These are phyloP conservation scores for Hydropotes inermis DNA, from an alignment of 2,113 vertebrate species.

Conservation along the genomic window DNA sequence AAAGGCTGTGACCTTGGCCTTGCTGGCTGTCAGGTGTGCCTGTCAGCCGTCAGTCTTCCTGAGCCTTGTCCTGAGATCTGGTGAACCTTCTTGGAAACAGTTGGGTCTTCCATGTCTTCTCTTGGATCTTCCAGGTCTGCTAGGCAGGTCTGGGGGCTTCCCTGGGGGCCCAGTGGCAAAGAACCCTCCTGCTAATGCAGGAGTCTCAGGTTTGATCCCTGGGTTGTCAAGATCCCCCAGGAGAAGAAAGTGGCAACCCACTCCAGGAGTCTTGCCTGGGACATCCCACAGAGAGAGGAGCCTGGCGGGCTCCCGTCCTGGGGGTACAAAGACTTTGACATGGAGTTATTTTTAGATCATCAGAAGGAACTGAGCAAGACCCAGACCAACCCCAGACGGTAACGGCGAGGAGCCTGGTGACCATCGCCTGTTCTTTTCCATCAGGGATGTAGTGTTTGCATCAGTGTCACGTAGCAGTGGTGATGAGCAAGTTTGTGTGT, in stretches of 20 bases:
- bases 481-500: background rate
- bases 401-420: background rate
- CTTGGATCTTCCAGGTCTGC: background rate
- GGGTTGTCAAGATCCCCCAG: background rate
- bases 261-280: background rate
- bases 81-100: background rate
- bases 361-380: background rate
- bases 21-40: background rate
- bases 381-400: fast-evolving
- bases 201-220: background rate
- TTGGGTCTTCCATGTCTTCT: background rate
- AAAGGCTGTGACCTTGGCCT: background rate
- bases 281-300: background rate
- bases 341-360: background rate
- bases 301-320: background rate
- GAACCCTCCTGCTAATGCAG: background rate
- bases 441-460: background rate
- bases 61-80: background rate
- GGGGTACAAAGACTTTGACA: background rate
- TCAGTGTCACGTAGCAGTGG: background rate
- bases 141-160: background rate
- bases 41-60: background rate
- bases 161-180: background rate
- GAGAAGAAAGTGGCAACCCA: background rate
- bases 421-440: background rate